Base-by-base conservation (phyloP, 2,888 invertebrate species). In the Erebia palarica region DNA sequence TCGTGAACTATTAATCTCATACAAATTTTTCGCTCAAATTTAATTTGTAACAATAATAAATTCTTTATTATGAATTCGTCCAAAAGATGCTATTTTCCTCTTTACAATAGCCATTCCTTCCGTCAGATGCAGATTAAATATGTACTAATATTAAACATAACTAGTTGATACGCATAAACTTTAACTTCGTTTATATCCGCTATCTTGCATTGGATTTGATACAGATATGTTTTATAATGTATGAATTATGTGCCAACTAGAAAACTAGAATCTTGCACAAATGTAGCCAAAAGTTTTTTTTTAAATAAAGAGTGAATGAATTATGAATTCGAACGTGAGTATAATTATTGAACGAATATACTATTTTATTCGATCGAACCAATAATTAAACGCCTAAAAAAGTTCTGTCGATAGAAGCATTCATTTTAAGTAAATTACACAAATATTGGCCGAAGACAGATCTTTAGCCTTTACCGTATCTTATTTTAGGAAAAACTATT, bases 231-330 rank as follows among this genome's bases (percentile, higher is more conserved):
- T 16, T n/a, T 53, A n/a, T n/a, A 16, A 16, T 16, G 53, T 53
- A 55, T 11, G 55, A 55, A 55, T 14, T 55, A 55, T 55, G 18
- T 55, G 55, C 55, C 55, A 55, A 55, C 10, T 55, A 55, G 14
- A 66, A 58, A 58, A 18, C 47, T 44, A 57, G 13, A 42, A 21
- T 42, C 27, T 49, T 47, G 63, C 63, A 63, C 63, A 61, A 60
- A 53, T 53, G 42, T 11, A 60, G 61, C 68, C 68, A 68, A 68
- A 68, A 27, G 49, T 49, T 49, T 7, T 13, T 27, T 27, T 58
- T 58, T 10, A 7, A 27, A 3, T 21, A 14, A 13, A 7, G 14
- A 58, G 13, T 58, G 27, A 58, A 13, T 58, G 57, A 14, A 27
- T 13, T 58, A 14, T 58, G 13, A 55, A 10, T 27, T 58, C 57